Conservation (phyloP, 2,888 invertebrate species). For the Aspidiotus rigidus region DNA sequence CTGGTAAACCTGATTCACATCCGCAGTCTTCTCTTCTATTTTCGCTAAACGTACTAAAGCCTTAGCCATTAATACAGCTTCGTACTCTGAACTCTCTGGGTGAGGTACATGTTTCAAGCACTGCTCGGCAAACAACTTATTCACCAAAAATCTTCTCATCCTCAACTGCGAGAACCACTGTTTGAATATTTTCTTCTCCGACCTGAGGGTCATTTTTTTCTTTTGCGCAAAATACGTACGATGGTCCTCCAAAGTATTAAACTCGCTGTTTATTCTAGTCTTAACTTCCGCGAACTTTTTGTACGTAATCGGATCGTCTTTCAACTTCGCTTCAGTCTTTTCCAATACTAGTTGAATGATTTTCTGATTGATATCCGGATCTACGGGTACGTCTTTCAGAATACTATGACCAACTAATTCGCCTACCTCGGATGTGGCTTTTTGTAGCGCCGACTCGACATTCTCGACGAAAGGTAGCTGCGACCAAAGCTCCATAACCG, state of each 20-base stretch:
- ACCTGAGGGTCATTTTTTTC: not conserved
- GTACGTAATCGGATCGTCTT: not conserved
- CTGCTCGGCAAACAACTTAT: not conserved
- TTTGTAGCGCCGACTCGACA: not conserved
- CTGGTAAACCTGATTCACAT: not conserved
- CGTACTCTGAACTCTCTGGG: not conserved
- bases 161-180: not conserved
- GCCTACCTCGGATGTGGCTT: not conserved
- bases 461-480: not conserved
- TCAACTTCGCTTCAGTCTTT: not conserved
- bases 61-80: not conserved
- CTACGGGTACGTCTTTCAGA: not conserved
- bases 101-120: not conserved
- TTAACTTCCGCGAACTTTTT: not conserved
- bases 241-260: not conserved
- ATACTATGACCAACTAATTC: not conserved
- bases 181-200: not conserved
- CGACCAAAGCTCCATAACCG: not conserved
- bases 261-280: not conserved
- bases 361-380: not conserved
- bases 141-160: not conserved
- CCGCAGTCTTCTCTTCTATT: not conserved
- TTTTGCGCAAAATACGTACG: not conserved
- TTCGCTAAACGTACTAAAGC: not conserved
- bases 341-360: not conserved